Conservation (phyloP, 2,888 invertebrate genomes). For the Archips crataeganus region DNA sequence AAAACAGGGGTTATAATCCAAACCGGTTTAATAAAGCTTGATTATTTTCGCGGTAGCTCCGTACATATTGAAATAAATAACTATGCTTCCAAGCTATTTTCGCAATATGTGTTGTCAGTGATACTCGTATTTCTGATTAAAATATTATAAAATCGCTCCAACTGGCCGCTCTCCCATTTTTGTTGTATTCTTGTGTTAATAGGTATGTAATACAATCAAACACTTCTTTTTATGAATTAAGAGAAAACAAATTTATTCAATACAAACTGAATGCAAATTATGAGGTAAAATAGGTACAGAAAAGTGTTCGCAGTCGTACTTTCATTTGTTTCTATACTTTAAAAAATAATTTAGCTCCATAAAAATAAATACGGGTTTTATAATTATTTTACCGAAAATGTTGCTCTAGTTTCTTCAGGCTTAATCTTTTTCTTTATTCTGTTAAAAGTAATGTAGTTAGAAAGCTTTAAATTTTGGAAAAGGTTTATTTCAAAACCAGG, state of each 20-base stretch:
- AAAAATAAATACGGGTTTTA: too few species aligned
- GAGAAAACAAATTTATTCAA: too few species aligned
- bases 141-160: too few species aligned
- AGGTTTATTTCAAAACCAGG: conserved; percentile 33
- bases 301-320: too few species aligned
- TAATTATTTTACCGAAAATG: too few species aligned
- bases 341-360: too few species aligned
- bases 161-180: too few species aligned
- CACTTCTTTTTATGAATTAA: too few species aligned
- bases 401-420: background rate
- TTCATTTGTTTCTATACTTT: too few species aligned
- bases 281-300: background rate
- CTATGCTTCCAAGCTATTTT: background rate
- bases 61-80: conserved; percentile 9
- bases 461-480: background rate
- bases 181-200: too few species aligned
- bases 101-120: background rate
- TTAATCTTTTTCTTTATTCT: background rate
- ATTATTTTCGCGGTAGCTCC: conserved; percentile 30
- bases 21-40: conserved; percentile 41
- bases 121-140: background rate
- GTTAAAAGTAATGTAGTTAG: too few species aligned
- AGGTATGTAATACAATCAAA: too few species aligned
- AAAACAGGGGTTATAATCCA: conserved; percentile 40
- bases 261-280: background rate